Evolutionary conservation across 2,888 invertebrate species (phyloP).

Genomic region (Augiades crinisus): DNA sequence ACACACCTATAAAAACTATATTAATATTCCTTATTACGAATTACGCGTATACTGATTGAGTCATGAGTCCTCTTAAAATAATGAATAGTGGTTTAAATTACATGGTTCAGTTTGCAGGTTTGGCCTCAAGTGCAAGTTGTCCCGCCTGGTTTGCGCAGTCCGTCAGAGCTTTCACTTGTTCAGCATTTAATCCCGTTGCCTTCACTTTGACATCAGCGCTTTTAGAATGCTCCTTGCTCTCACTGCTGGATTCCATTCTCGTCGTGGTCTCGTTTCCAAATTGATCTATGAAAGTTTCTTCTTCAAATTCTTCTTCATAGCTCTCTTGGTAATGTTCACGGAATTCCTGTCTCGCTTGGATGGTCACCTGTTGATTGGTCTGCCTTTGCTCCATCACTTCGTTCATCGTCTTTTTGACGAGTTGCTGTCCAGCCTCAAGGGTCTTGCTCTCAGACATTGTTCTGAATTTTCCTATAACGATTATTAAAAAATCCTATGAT

Average conservation of each 20-base stretch:
- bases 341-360: slow-evolving; percentile 76
- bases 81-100: slow-evolving; percentile 39
- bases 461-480: slow-evolving; percentile 29
- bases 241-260: slow-evolving; percentile 70
- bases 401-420: slow-evolving; percentile 75
- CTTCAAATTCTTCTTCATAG: slow-evolving; percentile 76
- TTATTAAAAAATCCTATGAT: slow-evolving; percentile 2
- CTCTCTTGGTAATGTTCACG: slow-evolving; percentile 70
- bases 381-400: slow-evolving; percentile 65
- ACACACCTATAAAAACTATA: neutral
- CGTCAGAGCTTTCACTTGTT: slow-evolving; percentile 72
- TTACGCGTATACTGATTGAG: neutral
- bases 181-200: slow-evolving; percentile 68
- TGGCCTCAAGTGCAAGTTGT: slow-evolving; percentile 73
- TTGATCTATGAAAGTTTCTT: slow-evolving; percentile 72
- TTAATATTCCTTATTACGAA: neutral
- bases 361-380: slow-evolving; percentile 64
- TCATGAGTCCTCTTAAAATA: neutral
- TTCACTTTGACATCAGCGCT: slow-evolving; percentile 76
- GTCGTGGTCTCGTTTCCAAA: slow-evolving; percentile 71
- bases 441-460: slow-evolving; percentile 67
- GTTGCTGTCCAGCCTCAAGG: slow-evolving; percentile 70
- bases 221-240: slow-evolving; percentile 73
- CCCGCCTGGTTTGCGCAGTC: slow-evolving; percentile 76
- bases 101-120: slow-evolving; percentile 69